Evolutionary conservation across 2,888 invertebrate genomes (phyloP), one percentile per base, ranked within the genome.

Genomic region (Ormyrus pomaceus): DNA sequence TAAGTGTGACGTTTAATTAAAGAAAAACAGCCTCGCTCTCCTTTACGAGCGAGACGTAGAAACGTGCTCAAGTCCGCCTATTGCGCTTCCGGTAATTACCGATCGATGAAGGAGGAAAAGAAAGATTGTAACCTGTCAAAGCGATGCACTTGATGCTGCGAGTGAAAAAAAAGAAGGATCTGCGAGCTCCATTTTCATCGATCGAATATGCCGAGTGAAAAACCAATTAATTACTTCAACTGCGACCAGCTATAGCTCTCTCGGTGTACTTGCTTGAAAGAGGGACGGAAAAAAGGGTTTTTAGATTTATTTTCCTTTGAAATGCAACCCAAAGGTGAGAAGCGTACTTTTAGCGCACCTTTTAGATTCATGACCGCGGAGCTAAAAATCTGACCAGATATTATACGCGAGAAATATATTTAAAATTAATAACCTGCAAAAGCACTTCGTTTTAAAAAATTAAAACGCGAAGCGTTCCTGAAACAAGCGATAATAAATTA

Each of bases 1-100:
- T 77, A 64, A 77, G 70, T 64, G 45, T 34, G 58, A 9, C 59
- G 51, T 80, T 69, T 80, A 77, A 80, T 80, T 80, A 77, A 65
- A 77, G 71, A 61, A 72, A 73, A 68, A 50, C 55, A 66, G 53
- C 59, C 50, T 13, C 19, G 13, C 10, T 8, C 19, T 8, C 45
- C 58, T 56, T 55, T 53, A n/a, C 13, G n/a, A 9, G 19, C 9
- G 4, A 51, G 8, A n/a, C 55, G 1, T 56, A 69, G 56, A 56
- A 19, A 56, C 11, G 19, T 19, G 19, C 19, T 19, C 19, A 19
- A 19, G 19, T 19, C 19, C 19, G 19, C 19, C 19, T 11, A 68
- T 46, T 56, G 19, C 13, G 61, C 64, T 53, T 55, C 13, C 13
- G n/a, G 8, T 75, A 75, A 75, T 75, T 75, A 68, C 66, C 68